Conservation (phyloP, 2,888 invertebrate genomes). For the Cerceris rybyensis region DNA sequence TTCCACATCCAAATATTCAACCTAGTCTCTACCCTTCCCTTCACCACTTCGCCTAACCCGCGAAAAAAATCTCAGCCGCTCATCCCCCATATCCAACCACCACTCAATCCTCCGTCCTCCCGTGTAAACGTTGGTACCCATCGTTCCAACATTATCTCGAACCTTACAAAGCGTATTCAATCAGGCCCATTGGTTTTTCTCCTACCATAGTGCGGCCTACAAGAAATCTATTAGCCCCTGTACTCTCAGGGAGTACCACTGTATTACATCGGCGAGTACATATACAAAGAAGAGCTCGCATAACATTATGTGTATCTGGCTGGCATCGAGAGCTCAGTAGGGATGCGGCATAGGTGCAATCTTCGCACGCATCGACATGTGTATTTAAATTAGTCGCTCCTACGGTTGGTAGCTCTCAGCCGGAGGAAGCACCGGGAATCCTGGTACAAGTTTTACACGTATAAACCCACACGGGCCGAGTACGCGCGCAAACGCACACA, state of each 20-base stretch:
- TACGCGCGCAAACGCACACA: conserved; percentile 14
- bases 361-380: conserved; percentile 81
- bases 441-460: conserved; percentile 29
- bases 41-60: too few species aligned
- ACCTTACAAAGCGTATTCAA: neutral
- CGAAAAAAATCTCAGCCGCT: too few species aligned
- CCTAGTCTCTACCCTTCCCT: too few species aligned
- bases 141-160: neutral
- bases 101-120: too few species aligned
- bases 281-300: conserved; percentile 39
- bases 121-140: too few species aligned
- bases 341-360: conserved; percentile 75
- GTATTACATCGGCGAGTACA: conserved; percentile 48
- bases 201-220: conserved; percentile 1
- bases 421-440: conserved; percentile 49
- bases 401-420: conserved; percentile 72
- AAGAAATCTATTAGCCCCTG: conserved; percentile 12
- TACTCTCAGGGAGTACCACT: conserved; percentile 23
- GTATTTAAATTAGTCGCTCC: conserved; percentile 81
- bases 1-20: too few species aligned
- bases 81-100: too few species aligned
- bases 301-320: conserved; percentile 60
- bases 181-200: neutral
- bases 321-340: conserved; percentile 51
- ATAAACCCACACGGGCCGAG: conserved; percentile 21